Evolutionary conservation across 2,113 vertebrate genomes (phyloP), one percentile per base, ranked within the genome.

Genomic region (Cyprinodon tularosa): DNA sequence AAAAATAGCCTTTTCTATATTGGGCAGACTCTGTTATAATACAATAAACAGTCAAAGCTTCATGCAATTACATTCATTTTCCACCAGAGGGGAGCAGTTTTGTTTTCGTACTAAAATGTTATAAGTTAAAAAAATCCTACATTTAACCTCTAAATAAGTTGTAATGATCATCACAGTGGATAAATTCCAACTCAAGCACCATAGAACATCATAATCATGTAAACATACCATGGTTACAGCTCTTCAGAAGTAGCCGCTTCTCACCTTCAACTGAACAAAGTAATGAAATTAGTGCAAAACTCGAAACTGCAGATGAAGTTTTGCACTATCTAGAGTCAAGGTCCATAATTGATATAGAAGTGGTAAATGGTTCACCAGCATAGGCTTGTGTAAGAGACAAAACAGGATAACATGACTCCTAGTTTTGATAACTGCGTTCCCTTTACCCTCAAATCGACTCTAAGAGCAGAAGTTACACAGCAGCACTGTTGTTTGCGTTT

Each of bases 171-270:
- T 3, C 4, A 61, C 66, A 12, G 69, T 20, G 44, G n/a, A 72
- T 42, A 13, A 45, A 47, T 22, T 65, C 5, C 7, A 9, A 62
- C 61, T 39, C 1, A 68, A 71, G 9, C 11, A 29, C 22, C 22
- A 40, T 7, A 48, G 62, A 15, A 22, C 36, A 22, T 12, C 59
- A 60, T n/a, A 59, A 65, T 40, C 53, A 66, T 60, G 17, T 38
- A 47, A 62, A 89, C 90, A 39, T 90, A 90, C 87, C 88, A 87
- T 89, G 14, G 39, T 74, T 79, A 13, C 48, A 71, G 39, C 37
- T 62, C 6, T 64, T 53, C 1, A 68, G 42, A 45, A 1, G 62
- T 17, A 50, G 53, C 42, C 39, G 61, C 8, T 45, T 68, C 42
- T 80, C 72, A 15, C 57, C 17, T n/a, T 60, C 20, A 38, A 44